Evolutionary conservation across 2,888 invertebrate species (phyloP).

Genomic region (Phyto melanocephala): DNA sequence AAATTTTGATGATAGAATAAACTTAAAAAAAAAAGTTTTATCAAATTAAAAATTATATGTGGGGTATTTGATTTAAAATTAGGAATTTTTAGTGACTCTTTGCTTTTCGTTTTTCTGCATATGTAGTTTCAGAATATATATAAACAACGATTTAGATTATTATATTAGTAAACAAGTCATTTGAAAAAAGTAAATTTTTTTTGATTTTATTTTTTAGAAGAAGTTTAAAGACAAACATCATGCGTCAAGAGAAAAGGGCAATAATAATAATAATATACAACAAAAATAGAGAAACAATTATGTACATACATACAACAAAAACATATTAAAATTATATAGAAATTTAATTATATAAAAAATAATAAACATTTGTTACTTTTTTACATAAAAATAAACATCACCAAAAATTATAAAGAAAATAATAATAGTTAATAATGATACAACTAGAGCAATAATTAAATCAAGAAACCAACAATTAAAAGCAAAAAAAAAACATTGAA

Average conservation of each 20-base stretch:
- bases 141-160: slow-evolving; percentile 51
- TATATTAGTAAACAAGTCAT: slow-evolving; percentile 7
- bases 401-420: slow-evolving; percentile 28
- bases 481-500: background rate
- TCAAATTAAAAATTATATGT: no score
- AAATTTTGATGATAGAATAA: no score
- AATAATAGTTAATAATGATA: slow-evolving; percentile 6
- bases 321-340: slow-evolving; percentile 42
- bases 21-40: no score
- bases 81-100: no score
- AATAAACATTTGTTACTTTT: slow-evolving; percentile 62
- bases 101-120: background rate
- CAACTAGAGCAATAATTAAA: slow-evolving; percentile 53
- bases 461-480: background rate
- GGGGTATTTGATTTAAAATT: no score
- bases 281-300: slow-evolving; percentile 6
- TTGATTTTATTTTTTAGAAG: slow-evolving; percentile 42
- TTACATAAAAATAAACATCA: slow-evolving; percentile 59
- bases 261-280: slow-evolving; percentile 64
- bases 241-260: slow-evolving; percentile 64
- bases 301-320: slow-evolving; percentile 47
- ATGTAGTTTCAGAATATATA: slow-evolving; percentile 44
- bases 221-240: slow-evolving; percentile 57
- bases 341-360: slow-evolving; percentile 21
- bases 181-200: background rate